Percentiles rank a stretch among this genome's conserved stretches.
Evolutionary conservation across 2,113 vertebrate genomes (phyloP).

Genomic region (Euleptes europaea): DNA sequence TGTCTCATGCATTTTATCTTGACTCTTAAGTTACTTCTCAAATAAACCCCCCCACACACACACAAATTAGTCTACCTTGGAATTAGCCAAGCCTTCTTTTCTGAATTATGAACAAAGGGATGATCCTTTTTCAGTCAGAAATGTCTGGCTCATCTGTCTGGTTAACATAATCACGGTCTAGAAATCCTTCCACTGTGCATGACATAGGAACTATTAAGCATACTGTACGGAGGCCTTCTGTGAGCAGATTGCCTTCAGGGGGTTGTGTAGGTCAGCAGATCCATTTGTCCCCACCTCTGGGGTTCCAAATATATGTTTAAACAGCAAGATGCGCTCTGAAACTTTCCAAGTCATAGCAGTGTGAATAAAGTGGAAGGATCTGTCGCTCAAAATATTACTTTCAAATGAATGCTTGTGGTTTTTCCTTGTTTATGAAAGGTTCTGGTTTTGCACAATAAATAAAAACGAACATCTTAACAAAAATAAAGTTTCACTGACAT

Average conservation of each 20-base stretch:
- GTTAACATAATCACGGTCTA: background rate
- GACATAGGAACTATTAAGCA: background rate
- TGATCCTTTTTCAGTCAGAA: background rate
- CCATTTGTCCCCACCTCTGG: too few species aligned
- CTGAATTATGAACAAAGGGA: background rate
- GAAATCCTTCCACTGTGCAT: background rate
- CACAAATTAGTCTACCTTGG: too few species aligned
- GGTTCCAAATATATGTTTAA: background rate
- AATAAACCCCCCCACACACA: too few species aligned
- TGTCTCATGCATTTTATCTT: background rate
- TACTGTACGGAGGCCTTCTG: background rate
- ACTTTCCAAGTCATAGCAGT: background rate
- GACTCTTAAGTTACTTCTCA: background rate
- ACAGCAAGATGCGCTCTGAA: background rate
- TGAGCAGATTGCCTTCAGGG: background rate
- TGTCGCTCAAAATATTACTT: background rate
- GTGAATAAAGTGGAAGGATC: background rate
- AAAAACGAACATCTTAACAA: background rate
- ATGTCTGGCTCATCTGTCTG: background rate
- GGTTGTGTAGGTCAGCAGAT: background rate
- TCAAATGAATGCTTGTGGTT: background rate
- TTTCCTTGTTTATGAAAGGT: background rate
- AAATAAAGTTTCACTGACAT: background rate
- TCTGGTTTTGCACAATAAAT: background rate
- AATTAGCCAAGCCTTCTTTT: background rate